Percentiles rank a stretch among this genome's conserved stretches.
Evolutionary conservation across 2,888 invertebrate species (phyloP).

Genomic region (Scrobipalpa costella): DNA sequence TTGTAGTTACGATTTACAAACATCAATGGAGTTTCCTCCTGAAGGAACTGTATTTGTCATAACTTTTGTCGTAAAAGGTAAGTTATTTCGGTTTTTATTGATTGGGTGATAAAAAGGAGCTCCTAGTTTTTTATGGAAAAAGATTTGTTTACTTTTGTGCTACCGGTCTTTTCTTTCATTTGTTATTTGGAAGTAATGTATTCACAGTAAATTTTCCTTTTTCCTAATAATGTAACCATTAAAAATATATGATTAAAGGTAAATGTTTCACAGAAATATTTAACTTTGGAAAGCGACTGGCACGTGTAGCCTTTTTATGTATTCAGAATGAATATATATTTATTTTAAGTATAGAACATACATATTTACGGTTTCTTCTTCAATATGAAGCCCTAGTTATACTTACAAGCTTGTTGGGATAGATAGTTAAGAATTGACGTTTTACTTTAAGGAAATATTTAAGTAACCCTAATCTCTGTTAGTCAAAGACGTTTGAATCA

Average conservation of each 20-base stretch:
- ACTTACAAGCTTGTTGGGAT: too few relatives aligned
- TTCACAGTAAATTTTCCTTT: neutral
- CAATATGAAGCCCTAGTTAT: neutral
- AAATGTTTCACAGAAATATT: neutral
- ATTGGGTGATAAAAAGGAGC: slow-evolving; percentile 52
- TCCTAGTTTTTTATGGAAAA: slow-evolving; percentile 37
- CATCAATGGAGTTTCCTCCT: slow-evolving; percentile 33
- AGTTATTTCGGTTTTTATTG: slow-evolving; percentile 65
- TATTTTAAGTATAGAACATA: neutral
- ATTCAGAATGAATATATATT: neutral
- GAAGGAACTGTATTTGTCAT: slow-evolving; percentile 41
- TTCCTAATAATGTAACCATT: neutral
- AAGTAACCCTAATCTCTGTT: too few relatives aligned
- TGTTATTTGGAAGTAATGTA: slow-evolving; percentile 2
- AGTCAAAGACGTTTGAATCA: too few relatives aligned
- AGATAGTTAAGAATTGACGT: too few relatives aligned
- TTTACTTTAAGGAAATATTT: too few relatives aligned
- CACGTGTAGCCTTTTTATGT: slow-evolving; percentile 9
- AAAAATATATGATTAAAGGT: neutral
- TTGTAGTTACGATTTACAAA: slow-evolving; percentile 39
- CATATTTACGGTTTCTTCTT: slow-evolving; percentile 15
- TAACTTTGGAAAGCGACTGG: neutral
- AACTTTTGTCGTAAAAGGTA: slow-evolving; percentile 50
- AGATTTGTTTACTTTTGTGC: slow-evolving; percentile 46
- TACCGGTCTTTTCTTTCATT: slow-evolving; percentile 32